phyloP scores from a whole-genome alignment of 2,113 vertebrate genomes.

The Syrrhaptes paradoxus region DNA sequence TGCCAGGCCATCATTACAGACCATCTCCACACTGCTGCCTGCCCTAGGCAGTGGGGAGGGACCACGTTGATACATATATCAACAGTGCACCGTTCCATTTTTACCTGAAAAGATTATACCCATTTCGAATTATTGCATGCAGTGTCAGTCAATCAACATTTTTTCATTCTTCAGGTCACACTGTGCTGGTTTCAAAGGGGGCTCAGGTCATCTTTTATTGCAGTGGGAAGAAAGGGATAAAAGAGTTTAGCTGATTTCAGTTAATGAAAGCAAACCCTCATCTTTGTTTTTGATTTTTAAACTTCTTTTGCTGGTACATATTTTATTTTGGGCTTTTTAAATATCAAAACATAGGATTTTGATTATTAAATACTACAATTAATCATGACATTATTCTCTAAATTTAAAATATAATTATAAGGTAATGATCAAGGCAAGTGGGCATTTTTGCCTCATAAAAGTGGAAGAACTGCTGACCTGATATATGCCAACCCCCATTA shows the following conservation, averaged over 20 bases:
- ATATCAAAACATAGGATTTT: not conserved
- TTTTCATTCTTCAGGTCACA: conserved; percentile 46
- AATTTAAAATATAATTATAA: conserved; percentile 25
- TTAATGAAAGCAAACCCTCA: conserved; percentile 24
- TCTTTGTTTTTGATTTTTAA: conserved; percentile 11
- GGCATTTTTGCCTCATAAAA: conserved; percentile 2
- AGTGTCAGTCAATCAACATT: conserved; percentile 18
- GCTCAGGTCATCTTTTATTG: not conserved
- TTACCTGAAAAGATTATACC: conserved; percentile 17
- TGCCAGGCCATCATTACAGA: not conserved
- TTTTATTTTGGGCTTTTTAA: not conserved
- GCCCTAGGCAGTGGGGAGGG: conserved; percentile 15
- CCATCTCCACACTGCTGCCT: not conserved
- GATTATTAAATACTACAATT: not conserved
- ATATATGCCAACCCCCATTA: conserved; percentile 1
- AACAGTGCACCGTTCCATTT: not conserved
- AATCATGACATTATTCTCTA: not conserved
- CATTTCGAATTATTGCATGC: conserved; percentile 46
- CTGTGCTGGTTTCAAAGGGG: not conserved
- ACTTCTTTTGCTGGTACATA: not conserved
- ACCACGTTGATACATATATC: not conserved
- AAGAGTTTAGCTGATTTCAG: not conserved
- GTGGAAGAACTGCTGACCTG: not conserved
- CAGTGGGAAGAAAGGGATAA: not conserved
- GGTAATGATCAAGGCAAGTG: conserved; percentile 23